A percentile compares a stretch with the other conserved stretches of the same genome.
Conservation (phyloP, 2,113 vertebrate genomes). For the Calonectris borealis region DNA sequence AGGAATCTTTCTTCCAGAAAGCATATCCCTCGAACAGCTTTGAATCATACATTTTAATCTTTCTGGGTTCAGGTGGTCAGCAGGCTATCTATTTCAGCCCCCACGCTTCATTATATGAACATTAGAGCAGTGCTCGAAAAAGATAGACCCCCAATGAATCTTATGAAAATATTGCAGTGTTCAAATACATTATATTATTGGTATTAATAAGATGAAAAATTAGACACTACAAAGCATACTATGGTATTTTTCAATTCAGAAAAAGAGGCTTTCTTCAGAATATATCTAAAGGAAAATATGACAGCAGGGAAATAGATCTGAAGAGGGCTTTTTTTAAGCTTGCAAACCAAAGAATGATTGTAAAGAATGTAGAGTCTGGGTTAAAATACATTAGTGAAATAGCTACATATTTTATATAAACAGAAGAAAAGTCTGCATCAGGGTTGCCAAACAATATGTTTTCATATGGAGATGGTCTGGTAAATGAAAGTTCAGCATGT, state of each 20-base stretch:
- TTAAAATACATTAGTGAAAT: conserved; percentile 16
- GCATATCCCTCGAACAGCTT: conserved; percentile 6
- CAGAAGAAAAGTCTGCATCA: conserved; percentile 2
- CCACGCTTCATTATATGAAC: conserved; percentile 63
- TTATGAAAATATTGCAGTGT: conserved; percentile 66
- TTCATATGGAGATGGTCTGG: not conserved
- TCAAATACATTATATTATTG: conserved; percentile 55
- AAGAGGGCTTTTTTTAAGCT: conserved; percentile 7
- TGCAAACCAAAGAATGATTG: conserved; percentile 36
- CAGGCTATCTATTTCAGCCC: conserved; percentile 66
- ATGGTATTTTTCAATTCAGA: conserved; percentile 63
- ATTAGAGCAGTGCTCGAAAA: conserved; percentile 65
- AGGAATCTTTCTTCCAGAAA: conserved; percentile 51
- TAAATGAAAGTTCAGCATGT: not conserved
- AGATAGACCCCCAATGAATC: conserved; percentile 65
- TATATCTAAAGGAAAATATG: conserved; percentile 49
- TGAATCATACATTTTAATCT: conserved; percentile 64
- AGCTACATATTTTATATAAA: not conserved
- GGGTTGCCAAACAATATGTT: not conserved
- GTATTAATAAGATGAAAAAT: conserved; percentile 75
- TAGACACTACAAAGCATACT: conserved; percentile 53
- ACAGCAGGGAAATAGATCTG: conserved; percentile 66
- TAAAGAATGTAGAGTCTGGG: not conserved
- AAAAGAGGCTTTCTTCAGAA: conserved; percentile 50
- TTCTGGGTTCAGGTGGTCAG: conserved; percentile 68